Evolutionary conservation across 1,140 invertebrate species (phyloP).

Genomic region (Laodelphax striatellus): DNA sequence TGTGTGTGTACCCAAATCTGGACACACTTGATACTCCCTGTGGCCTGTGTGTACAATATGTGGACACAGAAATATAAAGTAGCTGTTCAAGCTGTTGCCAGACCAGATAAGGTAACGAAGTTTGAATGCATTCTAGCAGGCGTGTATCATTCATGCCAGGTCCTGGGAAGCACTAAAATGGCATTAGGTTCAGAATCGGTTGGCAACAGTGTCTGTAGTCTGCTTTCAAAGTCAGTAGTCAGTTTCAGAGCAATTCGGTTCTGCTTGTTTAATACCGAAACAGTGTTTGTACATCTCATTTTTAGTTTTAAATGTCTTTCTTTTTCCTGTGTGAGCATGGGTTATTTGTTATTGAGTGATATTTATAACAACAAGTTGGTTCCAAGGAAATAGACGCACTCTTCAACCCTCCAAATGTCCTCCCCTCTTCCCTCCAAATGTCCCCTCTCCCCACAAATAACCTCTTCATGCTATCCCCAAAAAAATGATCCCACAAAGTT

Average conservation of each 20-base stretch:
- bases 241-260: neutral
- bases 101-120: neutral
- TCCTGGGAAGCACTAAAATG: neutral
- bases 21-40: neutral
- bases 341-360: neutral
- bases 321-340: neutral
- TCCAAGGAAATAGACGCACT: too few species aligned
- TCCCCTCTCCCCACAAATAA: too few species aligned
- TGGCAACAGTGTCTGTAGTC: neutral
- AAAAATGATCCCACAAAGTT: too few species aligned
- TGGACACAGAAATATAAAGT: neutral
- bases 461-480: too few species aligned
- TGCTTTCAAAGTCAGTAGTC: neutral
- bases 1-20: neutral
- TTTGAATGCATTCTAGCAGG: neutral
- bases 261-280: neutral
- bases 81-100: neutral
- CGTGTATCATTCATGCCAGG: neutral
- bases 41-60: neutral
- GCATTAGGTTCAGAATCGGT: neutral
- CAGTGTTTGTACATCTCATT: neutral
- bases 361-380: neutral
- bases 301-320: neutral
- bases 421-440: too few species aligned
- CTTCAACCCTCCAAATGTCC: too few species aligned